Percentiles rank a stretch among this genome's conserved stretches.
Evolutionary conservation across 30 jellyfish, hydroid and myxozoan species (phyloP).

Genomic region (Morbakka virulenta): DNA sequence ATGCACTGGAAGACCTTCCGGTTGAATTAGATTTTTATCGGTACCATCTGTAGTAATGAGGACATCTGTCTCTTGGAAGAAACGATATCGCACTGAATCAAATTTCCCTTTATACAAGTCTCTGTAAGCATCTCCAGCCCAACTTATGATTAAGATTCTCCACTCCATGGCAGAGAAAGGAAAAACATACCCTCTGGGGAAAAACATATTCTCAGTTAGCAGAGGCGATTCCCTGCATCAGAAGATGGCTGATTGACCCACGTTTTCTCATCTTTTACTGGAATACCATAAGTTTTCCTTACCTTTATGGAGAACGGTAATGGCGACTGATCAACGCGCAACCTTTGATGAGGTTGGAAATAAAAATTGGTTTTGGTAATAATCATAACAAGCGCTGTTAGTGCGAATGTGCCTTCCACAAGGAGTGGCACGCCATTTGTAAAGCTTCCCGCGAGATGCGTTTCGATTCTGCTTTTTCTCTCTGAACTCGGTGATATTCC

Average conservation of each 20-base stretch:
- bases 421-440: constrained; percentile 33
- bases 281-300: neutral
- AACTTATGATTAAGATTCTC: neutral
- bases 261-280: neutral
- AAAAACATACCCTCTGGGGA: neutral
- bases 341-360: constrained; percentile 28
- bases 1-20: neutral
- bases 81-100: neutral
- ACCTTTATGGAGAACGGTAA: neutral
- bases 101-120: neutral
- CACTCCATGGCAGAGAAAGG: neutral
- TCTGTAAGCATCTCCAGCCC: neutral
- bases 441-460: neutral
- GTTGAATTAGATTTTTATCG: neutral
- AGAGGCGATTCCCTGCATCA: neutral
- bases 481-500: constrained; percentile 17
- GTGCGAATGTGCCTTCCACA: constrained; percentile 40
- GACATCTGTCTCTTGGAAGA: neutral
- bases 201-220: neutral
- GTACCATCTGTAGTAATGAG: neutral
- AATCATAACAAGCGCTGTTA: constrained; percentile 14
- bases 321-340: constrained; percentile 42
- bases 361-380: constrained; percentile 36
- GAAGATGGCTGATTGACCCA: neutral
- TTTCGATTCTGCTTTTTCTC: constrained; percentile 28